Evolutionary conservation across 1,140 invertebrate genomes (phyloP), one percentile per base, ranked within the genome.

Genomic region (Wasmannia auropunctata): DNA sequence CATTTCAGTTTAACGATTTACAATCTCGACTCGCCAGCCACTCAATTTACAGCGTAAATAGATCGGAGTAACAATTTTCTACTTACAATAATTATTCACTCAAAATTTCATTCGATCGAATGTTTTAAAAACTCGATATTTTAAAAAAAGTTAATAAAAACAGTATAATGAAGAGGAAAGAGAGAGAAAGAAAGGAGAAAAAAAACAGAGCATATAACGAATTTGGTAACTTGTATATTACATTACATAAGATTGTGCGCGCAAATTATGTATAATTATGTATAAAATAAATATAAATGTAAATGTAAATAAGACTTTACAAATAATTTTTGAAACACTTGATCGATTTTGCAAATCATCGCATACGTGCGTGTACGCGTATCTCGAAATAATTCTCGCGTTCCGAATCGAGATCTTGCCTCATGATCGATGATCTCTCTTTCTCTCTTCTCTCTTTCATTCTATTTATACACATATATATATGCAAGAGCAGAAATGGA

Each of bases 401-500:
- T 56, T 72, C 6, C 43, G 11, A 40, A 84, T 84, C 31, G 6
- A 77, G 72, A 83, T 74, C 40, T 80, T 49, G 54, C 28, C 6
- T 54, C 70, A 75, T 51, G 34, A 86, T 88, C 76, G 11, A 89
- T 67, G 43, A 79, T 56, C 51, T 37, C 34, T 40, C 37, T 62
- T 14, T 62, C 37, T 76, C 7, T 60, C 10, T 43, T n/a, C 22
- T 76, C 16, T 51, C 25, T 81, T 75, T 7, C 40, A 37, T 37
- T 63, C 70, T 87, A 67, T 49, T n/a, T 83, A 46, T 56, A 40
- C 83, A 46, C 72, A 81, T 85, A 85, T 86, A 72, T 62, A 79
- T 40, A 69, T 69, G 49, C 65, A 88, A 76, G 86, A 90, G 81
- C 77, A 90, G 86, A 88, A 54, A 86, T 72, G 34, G 56, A 83